Evolutionary conservation across 2,888 invertebrate species (phyloP), one percentile per base, ranked within the genome.

Genomic region (Cosmopolites sordidus): DNA sequence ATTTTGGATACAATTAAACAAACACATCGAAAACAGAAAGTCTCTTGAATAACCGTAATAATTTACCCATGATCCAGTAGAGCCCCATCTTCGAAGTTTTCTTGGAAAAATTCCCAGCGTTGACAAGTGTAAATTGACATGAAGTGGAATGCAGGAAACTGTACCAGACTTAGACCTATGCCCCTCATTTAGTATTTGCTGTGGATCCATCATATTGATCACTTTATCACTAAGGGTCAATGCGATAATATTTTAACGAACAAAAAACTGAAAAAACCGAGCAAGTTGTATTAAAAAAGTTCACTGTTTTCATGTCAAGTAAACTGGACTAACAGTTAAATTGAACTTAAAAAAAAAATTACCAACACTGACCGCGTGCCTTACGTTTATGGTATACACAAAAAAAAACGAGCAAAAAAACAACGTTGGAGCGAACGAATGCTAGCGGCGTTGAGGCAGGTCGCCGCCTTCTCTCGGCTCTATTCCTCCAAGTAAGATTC

Each of bases 21-120:
- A n/a, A n/a, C n/a, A n/a, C n/a, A n/a, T n/a, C n/a, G n/a, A n/a
- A n/a, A n/a, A n/a, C n/a, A n/a, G n/a, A n/a, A n/a, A n/a, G n/a
- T n/a, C n/a, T n/a, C n/a, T n/a, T n/a, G n/a, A n/a, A n/a, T n/a
- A n/a, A n/a, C n/a, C n/a, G n/a, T n/a, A n/a, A n/a, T n/a, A n/a
- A 41, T 56, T 43, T 65, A 86, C 86, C 86, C 86, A 86, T 63
- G 86, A 86, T 68, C 86, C 86, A 1, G 84, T 84, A 58, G 85
- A 85, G 56, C 84, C 83, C 86, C 86, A 86, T 70, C 86, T 77
- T 66, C 84, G 80, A 50, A 86, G 76, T 64, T 82, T 77, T 62
- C 83, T 80, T 52, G 83, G 83, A 69, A 84, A 83, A 69, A 83
- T 79, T 43, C 74, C 73, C 44, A 76, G 72, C 12, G 72, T 66